These are phyloP conservation scores for Tokudaia tokunoshimensis DNA, from an alignment of 2,797 vertebrate genomes.

Conservation along the genomic window DNA sequence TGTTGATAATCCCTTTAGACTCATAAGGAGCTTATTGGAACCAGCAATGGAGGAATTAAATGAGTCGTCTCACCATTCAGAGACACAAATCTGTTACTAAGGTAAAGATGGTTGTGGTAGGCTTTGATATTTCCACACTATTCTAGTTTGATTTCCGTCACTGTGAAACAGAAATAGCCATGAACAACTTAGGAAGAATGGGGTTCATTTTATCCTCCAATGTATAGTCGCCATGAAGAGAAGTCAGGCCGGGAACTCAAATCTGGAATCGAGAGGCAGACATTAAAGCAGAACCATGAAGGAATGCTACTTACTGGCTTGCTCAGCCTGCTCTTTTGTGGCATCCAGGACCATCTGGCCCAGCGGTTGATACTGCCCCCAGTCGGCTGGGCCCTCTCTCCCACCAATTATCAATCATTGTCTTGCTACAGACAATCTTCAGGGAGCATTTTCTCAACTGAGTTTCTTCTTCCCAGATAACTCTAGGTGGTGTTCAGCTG, in stretches of 20 bases:
- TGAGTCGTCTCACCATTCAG: constrained; percentile 73
- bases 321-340: background rate
- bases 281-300: background rate
- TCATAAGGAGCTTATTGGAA: constrained; percentile 72
- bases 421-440: background rate
- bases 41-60: constrained; percentile 72
- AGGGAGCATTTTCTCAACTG: background rate
- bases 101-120: constrained; percentile 55
- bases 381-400: background rate
- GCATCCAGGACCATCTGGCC: background rate
- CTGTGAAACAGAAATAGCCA: too few relatives aligned
- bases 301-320: background rate
- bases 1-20: constrained; percentile 72
- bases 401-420: background rate
- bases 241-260: background rate
- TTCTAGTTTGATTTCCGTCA: background rate
- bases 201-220: background rate
- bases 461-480: background rate
- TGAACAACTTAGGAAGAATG: background rate
- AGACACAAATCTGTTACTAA: constrained; percentile 63
- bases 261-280: too few relatives aligned
- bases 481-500: background rate
- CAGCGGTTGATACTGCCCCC: background rate
- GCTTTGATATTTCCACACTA: constrained; percentile 54
- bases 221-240: background rate